These are phyloP conservation scores for Drosophila colorata DNA, from an alignment of 2,888 invertebrate genomes.

Conservation along the genomic window DNA sequence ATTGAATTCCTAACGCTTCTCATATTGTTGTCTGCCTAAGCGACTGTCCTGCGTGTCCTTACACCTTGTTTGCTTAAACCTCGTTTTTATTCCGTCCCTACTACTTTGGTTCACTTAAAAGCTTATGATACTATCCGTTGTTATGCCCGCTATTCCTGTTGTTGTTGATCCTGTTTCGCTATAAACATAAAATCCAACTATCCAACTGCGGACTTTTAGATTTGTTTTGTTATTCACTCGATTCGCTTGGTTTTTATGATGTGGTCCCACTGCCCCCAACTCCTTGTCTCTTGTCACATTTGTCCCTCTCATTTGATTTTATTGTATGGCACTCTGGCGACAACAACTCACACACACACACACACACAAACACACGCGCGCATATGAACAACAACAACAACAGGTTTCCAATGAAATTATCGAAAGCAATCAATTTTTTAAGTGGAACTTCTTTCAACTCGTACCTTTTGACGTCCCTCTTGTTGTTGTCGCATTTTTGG, in stretches of 20 bases:
- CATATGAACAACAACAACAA: slow-evolving; percentile 39
- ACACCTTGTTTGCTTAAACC: slow-evolving; percentile 64
- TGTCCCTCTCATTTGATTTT: slow-evolving; percentile 67
- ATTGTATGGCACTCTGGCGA: slow-evolving; percentile 64
- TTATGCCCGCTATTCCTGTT: slow-evolving; percentile 5
- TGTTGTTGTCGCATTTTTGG: slow-evolving; percentile 12
- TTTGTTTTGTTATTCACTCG: slow-evolving; percentile 33
- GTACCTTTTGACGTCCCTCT: slow-evolving; percentile 41
- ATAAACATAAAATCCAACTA: slow-evolving; percentile 60
- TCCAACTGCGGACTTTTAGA: slow-evolving; percentile 48
- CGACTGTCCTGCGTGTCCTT: slow-evolving; percentile 3
- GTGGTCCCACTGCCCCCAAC: slow-evolving; percentile 15
- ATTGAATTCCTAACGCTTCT: slow-evolving; percentile 59
- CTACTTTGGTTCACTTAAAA: slow-evolving; percentile 54
- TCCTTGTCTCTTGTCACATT: slow-evolving; percentile 45
- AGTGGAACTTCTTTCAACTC: slow-evolving; percentile 70
- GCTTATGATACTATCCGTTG: slow-evolving; percentile 47
- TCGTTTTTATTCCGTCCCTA: slow-evolving; percentile 4
- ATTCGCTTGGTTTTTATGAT: slow-evolving; percentile 44
- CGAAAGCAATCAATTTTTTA: slow-evolving; percentile 80
- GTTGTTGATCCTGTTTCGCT: slow-evolving; percentile 12
- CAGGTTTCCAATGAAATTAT: slow-evolving; percentile 78
- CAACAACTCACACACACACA: slow-evolving; percentile 43
- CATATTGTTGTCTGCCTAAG: slow-evolving; percentile 13
- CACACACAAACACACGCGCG: no score